These are phyloP conservation scores for Oncorhynchus tshawytscha DNA, from an alignment of 2,113 vertebrate species.

Conservation along the genomic window DNA sequence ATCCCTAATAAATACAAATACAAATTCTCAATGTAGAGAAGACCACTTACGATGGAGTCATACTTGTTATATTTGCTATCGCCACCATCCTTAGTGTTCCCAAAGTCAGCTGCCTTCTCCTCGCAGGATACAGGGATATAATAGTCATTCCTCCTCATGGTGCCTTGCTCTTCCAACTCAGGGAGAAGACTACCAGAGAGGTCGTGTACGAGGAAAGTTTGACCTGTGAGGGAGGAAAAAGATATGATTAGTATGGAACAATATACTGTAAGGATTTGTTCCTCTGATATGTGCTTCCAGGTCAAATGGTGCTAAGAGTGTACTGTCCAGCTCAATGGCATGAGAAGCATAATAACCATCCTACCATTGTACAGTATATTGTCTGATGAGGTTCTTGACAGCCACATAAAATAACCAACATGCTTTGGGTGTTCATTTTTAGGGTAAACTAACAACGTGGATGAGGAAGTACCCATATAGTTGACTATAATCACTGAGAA, in stretches of 20 bases:
- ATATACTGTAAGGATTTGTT: background rate
- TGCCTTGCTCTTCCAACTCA: slow-evolving; percentile 24
- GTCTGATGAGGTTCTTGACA: background rate
- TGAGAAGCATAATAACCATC: background rate
- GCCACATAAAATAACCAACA: background rate
- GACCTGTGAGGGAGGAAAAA: slow-evolving; percentile 27
- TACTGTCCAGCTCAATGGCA: background rate
- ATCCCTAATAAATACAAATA: too few species aligned
- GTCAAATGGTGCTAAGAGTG: background rate
- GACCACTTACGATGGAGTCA: slow-evolving; percentile 78
- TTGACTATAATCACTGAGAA: background rate
- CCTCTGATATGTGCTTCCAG: background rate
- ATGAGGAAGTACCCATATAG: background rate
- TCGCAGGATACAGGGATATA: slow-evolving; percentile 71
- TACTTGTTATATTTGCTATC: slow-evolving; percentile 68
- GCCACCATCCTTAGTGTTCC: slow-evolving; percentile 58
- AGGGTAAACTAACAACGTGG: background rate
- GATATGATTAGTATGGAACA: background rate
- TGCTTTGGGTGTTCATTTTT: background rate
- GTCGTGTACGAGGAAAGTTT: slow-evolving; percentile 28
- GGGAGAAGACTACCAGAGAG: slow-evolving; percentile 31
- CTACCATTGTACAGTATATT: background rate
- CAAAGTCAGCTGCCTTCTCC: slow-evolving; percentile 70
- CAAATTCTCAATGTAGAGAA: background rate
- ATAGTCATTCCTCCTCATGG: slow-evolving; percentile 75